Evolutionary conservation across 1,140 invertebrate genomes (phyloP).

Genomic region (Pinna nobilis): DNA sequence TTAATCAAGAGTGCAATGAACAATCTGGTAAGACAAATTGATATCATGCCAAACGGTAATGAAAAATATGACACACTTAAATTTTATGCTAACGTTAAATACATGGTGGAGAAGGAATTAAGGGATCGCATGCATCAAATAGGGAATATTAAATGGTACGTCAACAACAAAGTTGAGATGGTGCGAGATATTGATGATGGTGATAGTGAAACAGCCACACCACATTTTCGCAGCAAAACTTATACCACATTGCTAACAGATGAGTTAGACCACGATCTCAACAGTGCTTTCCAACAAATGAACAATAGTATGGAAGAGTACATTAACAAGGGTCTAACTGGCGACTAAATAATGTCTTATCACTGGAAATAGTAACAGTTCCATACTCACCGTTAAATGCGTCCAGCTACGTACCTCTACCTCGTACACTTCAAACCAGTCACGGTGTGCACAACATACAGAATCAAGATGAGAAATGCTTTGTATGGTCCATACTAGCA

Average conservation of each 20-base stretch:
- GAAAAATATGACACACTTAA: conserved; percentile 31
- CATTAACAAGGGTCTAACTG: conserved; percentile 20
- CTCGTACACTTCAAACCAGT: no score
- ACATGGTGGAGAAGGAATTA: neutral
- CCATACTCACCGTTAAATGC: conserved; percentile 23
- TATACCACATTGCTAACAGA: neutral
- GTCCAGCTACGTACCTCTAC: conserved; percentile 13
- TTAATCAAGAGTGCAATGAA: no score
- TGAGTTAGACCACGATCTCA: conserved; percentile 3
- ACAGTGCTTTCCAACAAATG: conserved; percentile 13
- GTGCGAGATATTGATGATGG: conserved; percentile 12
- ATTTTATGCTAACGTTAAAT: conserved; percentile 18
- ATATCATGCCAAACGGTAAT: no score
- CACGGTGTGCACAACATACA: neutral
- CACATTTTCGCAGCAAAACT: conserved; percentile 26
- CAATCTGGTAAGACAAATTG: no score
- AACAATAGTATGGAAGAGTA: conserved; percentile 27
- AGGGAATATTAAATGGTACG: conserved; percentile 25
- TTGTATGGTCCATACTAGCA: conserved; percentile 35
- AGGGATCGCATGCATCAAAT: neutral
- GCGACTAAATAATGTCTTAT: neutral
- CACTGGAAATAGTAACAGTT: conserved; percentile 12
- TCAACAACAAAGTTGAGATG: conserved; percentile 14
- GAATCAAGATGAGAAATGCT: conserved; percentile 27
- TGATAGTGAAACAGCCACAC: neutral